A percentile compares a stretch with the other conserved stretches of the same genome.
Evolutionary conservation across 2,797 vertebrate genomes (phyloP).

Genomic region (Numenius phaeopus): DNA sequence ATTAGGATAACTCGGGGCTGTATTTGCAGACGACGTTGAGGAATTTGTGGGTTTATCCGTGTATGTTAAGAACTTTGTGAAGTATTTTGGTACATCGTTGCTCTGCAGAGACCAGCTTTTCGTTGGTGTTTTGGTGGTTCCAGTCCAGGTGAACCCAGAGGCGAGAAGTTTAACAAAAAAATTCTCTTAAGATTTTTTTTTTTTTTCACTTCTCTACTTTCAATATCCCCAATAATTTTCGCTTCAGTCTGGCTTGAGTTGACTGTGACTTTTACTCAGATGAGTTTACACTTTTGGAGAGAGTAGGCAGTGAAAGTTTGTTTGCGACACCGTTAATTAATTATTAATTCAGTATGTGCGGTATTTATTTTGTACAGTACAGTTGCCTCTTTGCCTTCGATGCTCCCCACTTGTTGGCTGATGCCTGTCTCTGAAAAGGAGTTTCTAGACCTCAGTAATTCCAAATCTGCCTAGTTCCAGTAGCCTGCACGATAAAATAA

Average conservation of each 20-base stretch:
- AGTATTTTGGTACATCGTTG: neutral
- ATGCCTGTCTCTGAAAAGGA: neutral
- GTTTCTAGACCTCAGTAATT: neutral
- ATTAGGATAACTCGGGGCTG: neutral
- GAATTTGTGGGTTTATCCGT: neutral
- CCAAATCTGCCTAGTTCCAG: neutral
- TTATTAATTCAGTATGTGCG: neutral
- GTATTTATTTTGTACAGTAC: slow-evolving; percentile 23
- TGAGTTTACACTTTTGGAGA: neutral
- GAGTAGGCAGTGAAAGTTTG: neutral
- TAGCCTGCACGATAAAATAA: neutral
- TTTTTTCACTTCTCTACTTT: neutral
- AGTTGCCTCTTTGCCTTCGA: neutral
- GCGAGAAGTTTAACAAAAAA: neutral
- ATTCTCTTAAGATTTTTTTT: neutral
- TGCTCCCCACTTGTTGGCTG: neutral
- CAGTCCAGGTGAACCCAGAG: neutral
- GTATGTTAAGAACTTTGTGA: neutral
- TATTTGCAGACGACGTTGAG: neutral
- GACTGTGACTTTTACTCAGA: neutral
- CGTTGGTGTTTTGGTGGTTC: neutral
- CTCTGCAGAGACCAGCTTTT: neutral
- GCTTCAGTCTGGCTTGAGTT: neutral
- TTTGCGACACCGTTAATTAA: neutral
- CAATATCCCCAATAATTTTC: neutral